Conservation (phyloP, 2,888 invertebrate species). For the Euproctis similis region DNA sequence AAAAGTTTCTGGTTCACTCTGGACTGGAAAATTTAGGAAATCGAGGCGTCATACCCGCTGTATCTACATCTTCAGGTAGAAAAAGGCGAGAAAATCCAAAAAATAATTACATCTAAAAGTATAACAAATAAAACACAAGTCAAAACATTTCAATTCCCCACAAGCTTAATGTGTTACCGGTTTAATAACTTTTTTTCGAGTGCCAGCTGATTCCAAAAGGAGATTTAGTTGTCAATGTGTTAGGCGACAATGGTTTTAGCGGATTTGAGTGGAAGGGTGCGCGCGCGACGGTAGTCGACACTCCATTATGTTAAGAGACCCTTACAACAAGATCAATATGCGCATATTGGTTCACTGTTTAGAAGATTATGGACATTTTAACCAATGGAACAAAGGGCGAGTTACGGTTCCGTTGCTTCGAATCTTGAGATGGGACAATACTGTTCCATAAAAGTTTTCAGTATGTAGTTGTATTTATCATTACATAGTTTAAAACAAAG, state of each 20-base stretch:
- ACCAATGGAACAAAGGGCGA: too few species aligned
- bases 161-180: slow-evolving; percentile 21
- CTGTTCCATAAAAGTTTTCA: too few species aligned
- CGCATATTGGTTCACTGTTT: slow-evolving; percentile 55
- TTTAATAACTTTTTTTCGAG: slow-evolving; percentile 35
- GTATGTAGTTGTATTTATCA: too few species aligned
- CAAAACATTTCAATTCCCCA: slow-evolving; percentile 16
- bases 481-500: too few species aligned
- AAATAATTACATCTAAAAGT: too few species aligned
- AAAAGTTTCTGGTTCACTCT: too few species aligned
- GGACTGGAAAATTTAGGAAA: too few species aligned
- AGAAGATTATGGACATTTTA: slow-evolving; percentile 24
- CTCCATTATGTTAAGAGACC: slow-evolving; percentile 65
- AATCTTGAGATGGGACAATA: too few species aligned
- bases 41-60: too few species aligned
- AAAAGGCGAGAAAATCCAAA: too few species aligned
- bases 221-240: slow-evolving; percentile 28
- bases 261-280: slow-evolving; percentile 43
- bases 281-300: slow-evolving; percentile 40
- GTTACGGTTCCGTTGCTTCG: too few species aligned
- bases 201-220: slow-evolving; percentile 50
- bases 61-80: too few species aligned
- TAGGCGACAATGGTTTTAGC: slow-evolving; percentile 55
- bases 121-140: slow-evolving; percentile 6
- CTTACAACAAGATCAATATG: slow-evolving; percentile 53